Conservation (phyloP, 2,113 vertebrate genomes). For the Cricetomys ansorgei region DNA sequence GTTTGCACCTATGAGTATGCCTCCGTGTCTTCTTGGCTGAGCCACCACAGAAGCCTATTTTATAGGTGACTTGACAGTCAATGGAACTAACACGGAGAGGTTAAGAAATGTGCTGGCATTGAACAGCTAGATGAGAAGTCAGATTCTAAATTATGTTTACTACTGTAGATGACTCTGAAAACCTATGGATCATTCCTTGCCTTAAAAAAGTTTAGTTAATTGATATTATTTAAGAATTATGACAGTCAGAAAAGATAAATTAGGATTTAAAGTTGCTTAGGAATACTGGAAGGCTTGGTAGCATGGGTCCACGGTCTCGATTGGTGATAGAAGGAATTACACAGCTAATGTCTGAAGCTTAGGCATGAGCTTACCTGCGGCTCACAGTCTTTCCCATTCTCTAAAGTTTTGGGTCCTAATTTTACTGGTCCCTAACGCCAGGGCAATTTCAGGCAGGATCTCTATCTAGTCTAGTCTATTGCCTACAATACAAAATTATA, state of each 20-base stretch:
- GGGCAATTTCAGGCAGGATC: neutral
- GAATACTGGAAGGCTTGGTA: neutral
- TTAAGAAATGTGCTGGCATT: neutral
- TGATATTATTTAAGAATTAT: neutral
- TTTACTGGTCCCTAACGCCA: neutral
- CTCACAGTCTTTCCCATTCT: fast-evolving
- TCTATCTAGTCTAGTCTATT: neutral
- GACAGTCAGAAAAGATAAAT: neutral
- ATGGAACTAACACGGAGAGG: slow-evolving; percentile 27
- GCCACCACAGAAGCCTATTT: too few species aligned
- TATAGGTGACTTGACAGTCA: neutral
- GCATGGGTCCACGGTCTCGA: neutral
- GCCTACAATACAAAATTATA: neutral
- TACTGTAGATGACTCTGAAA: neutral
- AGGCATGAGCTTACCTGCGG: neutral
- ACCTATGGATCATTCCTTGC: neutral
- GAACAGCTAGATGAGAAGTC: neutral
- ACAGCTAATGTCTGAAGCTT: fast-evolving
- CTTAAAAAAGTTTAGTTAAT: neutral
- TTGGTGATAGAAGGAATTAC: neutral
- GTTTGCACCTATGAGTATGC: too few species aligned
- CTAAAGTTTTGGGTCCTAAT: neutral
- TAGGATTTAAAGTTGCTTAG: neutral
- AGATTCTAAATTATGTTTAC: slow-evolving; percentile 3
- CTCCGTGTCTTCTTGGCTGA: too few species aligned